phyloP scores from a whole-genome alignment of 1,140 invertebrate species.

The Spodoptera frugiperda region DNA sequence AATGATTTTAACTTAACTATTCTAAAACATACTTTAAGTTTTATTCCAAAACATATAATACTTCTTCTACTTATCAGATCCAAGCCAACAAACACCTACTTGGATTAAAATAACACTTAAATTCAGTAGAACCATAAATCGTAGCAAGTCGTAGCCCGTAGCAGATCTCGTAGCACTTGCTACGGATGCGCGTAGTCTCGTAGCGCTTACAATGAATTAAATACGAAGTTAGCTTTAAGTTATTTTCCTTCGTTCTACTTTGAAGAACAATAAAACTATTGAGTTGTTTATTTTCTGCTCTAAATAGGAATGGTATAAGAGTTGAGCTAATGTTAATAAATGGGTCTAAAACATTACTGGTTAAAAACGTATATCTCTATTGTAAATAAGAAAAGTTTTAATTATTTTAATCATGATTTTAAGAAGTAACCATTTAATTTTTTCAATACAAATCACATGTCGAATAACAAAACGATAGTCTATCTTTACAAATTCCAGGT shows the following conservation, averaged over 20 bases:
- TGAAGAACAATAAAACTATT: background rate
- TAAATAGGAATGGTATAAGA: too few relatives aligned
- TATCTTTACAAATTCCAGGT: too few relatives aligned
- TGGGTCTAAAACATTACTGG: too few relatives aligned
- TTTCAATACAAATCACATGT: too few relatives aligned
- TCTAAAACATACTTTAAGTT: background rate
- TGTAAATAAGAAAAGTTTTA: too few relatives aligned
- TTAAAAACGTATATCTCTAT: background rate
- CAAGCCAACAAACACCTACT: too few relatives aligned
- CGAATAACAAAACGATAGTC: too few relatives aligned
- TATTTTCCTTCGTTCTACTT: background rate
- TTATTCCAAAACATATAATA: background rate
- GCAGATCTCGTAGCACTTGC: constrained; percentile 26
- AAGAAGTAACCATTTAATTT: too few relatives aligned
- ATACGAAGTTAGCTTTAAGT: constrained; percentile 25
- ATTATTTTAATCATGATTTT: too few relatives aligned
- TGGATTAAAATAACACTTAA: constrained; percentile 15
- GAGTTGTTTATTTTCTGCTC: background rate
- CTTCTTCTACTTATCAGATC: too few relatives aligned
- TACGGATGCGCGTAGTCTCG: constrained; percentile 35
- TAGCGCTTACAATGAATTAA: constrained; percentile 45
- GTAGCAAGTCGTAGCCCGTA: constrained; percentile 24
- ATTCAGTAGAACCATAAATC: constrained; percentile 5
- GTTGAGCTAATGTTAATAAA: too few relatives aligned
- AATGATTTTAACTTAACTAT: background rate